Conservation (phyloP, 2,888 invertebrate species). For the Zonitis immaculata region DNA sequence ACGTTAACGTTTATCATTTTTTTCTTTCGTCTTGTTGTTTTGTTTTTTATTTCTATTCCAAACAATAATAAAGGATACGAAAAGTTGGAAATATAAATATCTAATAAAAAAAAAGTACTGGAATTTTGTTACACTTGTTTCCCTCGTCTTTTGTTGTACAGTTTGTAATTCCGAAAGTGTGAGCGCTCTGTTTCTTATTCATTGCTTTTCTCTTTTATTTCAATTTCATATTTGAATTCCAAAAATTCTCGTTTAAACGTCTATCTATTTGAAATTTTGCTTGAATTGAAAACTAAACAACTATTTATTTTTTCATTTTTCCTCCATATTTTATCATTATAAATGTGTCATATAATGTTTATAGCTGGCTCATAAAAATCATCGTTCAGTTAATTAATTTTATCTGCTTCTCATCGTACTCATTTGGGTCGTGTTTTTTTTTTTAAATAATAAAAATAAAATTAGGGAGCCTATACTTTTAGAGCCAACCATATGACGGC, state of each 20-base stretch:
- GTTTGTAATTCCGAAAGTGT: slow-evolving; percentile 20
- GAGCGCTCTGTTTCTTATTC: slow-evolving; percentile 16
- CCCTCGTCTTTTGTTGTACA: slow-evolving; percentile 9
- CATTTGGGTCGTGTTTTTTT: not conserved
- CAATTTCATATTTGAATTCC: slow-evolving; percentile 15
- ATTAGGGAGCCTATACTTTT: not conserved
- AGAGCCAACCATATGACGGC: not conserved
- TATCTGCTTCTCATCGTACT: not conserved
- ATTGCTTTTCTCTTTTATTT: slow-evolving; percentile 8
- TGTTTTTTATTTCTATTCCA: no score
- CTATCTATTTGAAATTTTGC: slow-evolving; percentile 11
- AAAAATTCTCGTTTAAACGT: slow-evolving; percentile 13
- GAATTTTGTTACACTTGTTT: slow-evolving; percentile 27
- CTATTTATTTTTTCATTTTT: slow-evolving; percentile 1
- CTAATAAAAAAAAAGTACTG: slow-evolving; percentile 20
- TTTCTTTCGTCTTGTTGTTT: no score
- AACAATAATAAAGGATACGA: slow-evolving; percentile 24
- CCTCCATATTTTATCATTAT: not conserved
- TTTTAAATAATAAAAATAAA: not conserved
- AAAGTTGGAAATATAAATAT: slow-evolving; percentile 23
- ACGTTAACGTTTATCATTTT: slow-evolving; percentile 13
- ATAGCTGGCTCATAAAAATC: not conserved
- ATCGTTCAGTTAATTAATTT: not conserved
- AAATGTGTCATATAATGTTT: not conserved
- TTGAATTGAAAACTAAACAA: slow-evolving; percentile 7